These are phyloP conservation scores for Gymnothorax reevesii DNA, from an alignment of 2,797 vertebrate genomes.

Conservation along the genomic window DNA sequence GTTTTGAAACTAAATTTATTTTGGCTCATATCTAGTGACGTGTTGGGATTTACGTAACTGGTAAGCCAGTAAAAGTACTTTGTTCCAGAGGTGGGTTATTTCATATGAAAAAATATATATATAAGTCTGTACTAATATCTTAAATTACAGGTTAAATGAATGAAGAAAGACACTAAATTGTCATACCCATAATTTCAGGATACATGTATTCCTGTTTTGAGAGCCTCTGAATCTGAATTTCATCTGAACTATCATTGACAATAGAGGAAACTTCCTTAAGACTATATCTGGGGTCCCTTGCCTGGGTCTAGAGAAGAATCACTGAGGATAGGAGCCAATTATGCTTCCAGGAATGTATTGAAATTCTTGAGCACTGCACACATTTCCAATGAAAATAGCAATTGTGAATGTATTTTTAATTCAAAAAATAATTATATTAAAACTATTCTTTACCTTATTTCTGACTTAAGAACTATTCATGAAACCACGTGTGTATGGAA, in stretches of 20 bases:
- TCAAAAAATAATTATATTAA: background rate
- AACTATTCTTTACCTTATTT: background rate
- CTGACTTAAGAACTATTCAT: background rate
- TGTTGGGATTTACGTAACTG: background rate
- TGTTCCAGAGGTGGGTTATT: slow-evolving; percentile 21
- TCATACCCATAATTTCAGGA: background rate
- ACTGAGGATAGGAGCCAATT: background rate
- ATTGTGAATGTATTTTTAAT: background rate
- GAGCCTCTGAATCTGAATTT: background rate
- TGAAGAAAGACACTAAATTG: background rate
- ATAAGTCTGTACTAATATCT: background rate
- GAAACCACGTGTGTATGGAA: background rate
- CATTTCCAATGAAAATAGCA: too few relatives aligned
- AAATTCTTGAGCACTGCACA: background rate
- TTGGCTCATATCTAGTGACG: slow-evolving; percentile 26
- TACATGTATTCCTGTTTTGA: background rate
- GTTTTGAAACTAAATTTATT: background rate
- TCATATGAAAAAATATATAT: background rate
- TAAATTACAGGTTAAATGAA: background rate
- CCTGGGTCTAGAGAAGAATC: background rate
- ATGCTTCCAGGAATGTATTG: background rate
- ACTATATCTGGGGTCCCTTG: background rate
- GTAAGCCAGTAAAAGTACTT: background rate
- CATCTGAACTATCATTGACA: background rate
- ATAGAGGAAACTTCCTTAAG: background rate